Percentiles rank a stretch among this genome's conserved stretches.
These are phyloP conservation scores for Oreamnos americanus DNA, from an alignment of 2,113 vertebrate genomes.

Conservation along the genomic window DNA sequence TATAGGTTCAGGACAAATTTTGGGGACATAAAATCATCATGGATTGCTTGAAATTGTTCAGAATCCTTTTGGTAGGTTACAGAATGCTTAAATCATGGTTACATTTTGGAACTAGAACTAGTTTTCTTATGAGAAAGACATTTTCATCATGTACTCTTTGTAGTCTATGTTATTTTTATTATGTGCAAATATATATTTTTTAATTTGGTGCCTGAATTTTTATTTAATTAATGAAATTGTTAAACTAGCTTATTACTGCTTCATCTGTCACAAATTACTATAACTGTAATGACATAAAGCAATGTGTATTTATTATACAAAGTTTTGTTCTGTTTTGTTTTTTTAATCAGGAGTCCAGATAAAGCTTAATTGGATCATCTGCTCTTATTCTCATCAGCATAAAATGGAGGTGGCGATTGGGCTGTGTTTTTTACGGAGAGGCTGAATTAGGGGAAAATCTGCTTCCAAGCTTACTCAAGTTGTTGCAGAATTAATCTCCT, in stretches of 20 bases:
- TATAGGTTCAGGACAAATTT: neutral
- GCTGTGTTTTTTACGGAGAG: neutral
- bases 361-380: neutral
- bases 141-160: neutral
- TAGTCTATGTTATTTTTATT: neutral
- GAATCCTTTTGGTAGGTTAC: neutral
- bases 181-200: neutral
- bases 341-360: neutral
- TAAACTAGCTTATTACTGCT: neutral
- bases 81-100: neutral
- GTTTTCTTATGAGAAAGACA: neutral
- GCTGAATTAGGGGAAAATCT: neutral
- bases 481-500: neutral
- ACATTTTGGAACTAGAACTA: neutral
- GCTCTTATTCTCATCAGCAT: neutral
- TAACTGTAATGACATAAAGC: neutral
- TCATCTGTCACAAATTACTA: neutral
- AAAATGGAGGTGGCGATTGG: neutral
- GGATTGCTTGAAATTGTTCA: neutral
- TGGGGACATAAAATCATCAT: neutral
- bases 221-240: neutral
- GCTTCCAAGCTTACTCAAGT: neutral
- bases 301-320: neutral
- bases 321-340: neutral
- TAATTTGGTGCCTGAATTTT: neutral